Conservation (phyloP, 2,888 invertebrate species). For the Phengaris alcon region DNA sequence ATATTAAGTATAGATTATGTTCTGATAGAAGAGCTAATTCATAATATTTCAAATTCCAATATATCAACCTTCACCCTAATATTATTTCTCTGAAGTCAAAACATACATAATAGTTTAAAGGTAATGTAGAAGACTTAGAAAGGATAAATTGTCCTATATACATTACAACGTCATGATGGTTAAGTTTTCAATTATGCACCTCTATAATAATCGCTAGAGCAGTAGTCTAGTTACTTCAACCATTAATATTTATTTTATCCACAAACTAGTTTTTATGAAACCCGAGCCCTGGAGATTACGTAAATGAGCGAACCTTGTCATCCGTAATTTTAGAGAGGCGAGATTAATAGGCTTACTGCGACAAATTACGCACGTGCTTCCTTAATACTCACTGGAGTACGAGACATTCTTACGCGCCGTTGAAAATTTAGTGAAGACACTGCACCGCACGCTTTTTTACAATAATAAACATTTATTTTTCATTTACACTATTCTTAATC, state of each 20-base stretch:
- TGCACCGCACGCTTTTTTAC: too few species aligned
- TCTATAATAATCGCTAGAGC: neutral
- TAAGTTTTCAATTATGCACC: neutral
- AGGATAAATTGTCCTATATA: neutral
- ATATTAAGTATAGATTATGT: too few species aligned
- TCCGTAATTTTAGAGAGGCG: constrained; percentile 5
- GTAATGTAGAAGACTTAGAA: too few species aligned
- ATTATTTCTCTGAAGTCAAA: too few species aligned
- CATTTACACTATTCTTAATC: too few species aligned
- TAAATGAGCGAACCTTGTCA: constrained; percentile 1
- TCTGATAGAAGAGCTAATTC: too few species aligned
- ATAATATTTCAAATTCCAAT: too few species aligned
- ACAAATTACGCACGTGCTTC: constrained; percentile 12
- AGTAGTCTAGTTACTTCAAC: neutral
- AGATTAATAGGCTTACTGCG: neutral
- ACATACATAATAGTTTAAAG: too few species aligned
- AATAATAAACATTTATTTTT: too few species aligned
- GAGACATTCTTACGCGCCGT: neutral
- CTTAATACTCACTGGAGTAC: neutral
- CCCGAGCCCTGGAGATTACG: neutral
- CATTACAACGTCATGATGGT: neutral
- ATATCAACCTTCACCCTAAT: too few species aligned
- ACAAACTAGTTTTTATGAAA: constrained; percentile 2
- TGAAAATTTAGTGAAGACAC: too few species aligned
- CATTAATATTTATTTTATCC: neutral